Evolutionary conservation across 2,113 vertebrate genomes (phyloP).

Genomic region (Coptodon rendalli): DNA sequence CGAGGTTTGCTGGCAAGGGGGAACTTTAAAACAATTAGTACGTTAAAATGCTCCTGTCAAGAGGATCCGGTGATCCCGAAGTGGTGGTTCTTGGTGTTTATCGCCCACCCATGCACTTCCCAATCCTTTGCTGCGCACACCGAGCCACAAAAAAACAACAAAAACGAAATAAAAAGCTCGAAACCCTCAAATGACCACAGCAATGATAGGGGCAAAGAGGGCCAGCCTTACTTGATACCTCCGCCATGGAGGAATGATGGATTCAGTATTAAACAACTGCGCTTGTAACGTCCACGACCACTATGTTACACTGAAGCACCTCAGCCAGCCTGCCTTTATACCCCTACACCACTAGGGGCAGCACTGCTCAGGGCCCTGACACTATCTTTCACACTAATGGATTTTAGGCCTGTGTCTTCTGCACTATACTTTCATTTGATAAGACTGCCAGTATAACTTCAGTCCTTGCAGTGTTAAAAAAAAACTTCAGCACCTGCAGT

Average conservation of each 20-base stretch:
- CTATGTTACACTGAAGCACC: constrained; percentile 38
- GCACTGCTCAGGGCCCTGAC: constrained; percentile 58
- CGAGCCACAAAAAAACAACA: background rate
- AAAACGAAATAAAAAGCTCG: background rate
- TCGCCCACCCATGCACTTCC: background rate
- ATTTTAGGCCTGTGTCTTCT: constrained; percentile 4
- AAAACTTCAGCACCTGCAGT: background rate
- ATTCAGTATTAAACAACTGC: constrained; percentile 39
- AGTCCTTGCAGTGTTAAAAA: background rate
- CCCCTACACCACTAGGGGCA: constrained; percentile 60
- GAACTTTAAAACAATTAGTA: background rate
- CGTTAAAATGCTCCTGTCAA: background rate
- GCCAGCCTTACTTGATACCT: constrained; percentile 55
- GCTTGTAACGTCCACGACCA: constrained; percentile 30
- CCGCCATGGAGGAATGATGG: constrained; percentile 24
- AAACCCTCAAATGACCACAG: constrained; percentile 42
- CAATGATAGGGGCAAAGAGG: constrained; percentile 33
- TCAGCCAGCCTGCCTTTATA: constrained; percentile 66
- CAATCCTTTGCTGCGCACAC: background rate
- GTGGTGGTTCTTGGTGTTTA: background rate
- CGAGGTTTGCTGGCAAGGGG: background rate
- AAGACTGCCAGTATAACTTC: background rate
- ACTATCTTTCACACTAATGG: constrained; percentile 26
- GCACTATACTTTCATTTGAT: background rate
- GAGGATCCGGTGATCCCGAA: background rate